Evolutionary conservation across 1,140 invertebrate species (phyloP), one percentile per base, ranked within the genome.

Genomic region (Holotrichia oblita): DNA sequence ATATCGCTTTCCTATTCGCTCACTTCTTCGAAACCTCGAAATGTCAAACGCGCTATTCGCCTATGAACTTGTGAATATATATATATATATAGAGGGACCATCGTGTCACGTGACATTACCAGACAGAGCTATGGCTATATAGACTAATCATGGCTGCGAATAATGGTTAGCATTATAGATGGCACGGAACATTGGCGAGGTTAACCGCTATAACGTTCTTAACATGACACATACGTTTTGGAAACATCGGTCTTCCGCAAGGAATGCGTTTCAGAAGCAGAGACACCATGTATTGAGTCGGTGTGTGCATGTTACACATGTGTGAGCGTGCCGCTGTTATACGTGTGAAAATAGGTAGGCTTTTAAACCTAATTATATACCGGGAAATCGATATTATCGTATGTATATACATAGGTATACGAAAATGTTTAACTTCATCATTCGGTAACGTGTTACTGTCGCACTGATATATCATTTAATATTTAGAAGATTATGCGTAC

Each of bases 291-390:
- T 34, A 34, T 34, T 34, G 27, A 1, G 1, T 34, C 27, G 1
- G 4, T 34, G 27, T 34, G 27, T 34, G 27, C 27, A 34, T 34
- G 27, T 34, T 34, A 34, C 27, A 34, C 27, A 4, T 4, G 27
- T 44, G 42, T 44, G 14, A 44, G 14, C 42, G 14, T 44, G 42
- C 7, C 2, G 42, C 8, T 10, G 42, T 14, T 44, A 2, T 14
- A 17, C 6, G 17, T 55, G 14, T 55, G 17, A 55, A 17, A 17
- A 17, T 55, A 55, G 48, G 48, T 55, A 55, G 14, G 61, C 61
- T 69, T 69, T 69, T 27, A 69, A 69, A 34, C 17, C 61, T 69
- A 69, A 69, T 69, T 69, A 69, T 69, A 69, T 69, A 20, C 61
- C 1, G 27, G 61, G 24, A 69, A 69, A 69, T 69, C 61, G 61